Base-by-base conservation (phyloP, 2,113 vertebrate genomes). In the Sceloporus tristichus region DNA sequence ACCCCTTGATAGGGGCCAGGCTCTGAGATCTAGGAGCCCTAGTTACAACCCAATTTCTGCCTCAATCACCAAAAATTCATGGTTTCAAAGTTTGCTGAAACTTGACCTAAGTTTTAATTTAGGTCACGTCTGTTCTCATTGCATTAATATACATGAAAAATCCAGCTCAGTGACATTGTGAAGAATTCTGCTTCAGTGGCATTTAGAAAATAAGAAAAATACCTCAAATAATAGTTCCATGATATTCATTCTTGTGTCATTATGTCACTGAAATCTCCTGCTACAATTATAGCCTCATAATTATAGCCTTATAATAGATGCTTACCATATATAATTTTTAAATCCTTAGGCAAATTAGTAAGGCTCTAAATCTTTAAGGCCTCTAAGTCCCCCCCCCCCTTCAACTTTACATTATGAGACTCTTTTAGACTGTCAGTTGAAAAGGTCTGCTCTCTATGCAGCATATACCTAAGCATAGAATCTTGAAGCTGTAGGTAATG, bases 211-310 rank as follows among this genome's bases (percentile, higher is more conserved):
- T 85, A 91, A 91, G 84, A 90, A 56, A 91, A 40, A 71, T 76
- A 70, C 76, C 85, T 93, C 90, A 88, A 92, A 91, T 93, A 91
- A 92, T 85, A 91, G 38, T 27, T 93, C 1, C 65, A 90, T 90
- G 81, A 93, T 80, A 83, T 87, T 88, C n/a, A 23, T 54, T 92
- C 87, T 89, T 77, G 13, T 84, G 54, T 90, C 87, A 38, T 85
- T 87, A 82, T 75, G 86, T 76, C 40, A 18, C 34, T 85, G 70
- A 89, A 88, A 48, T 54, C 56, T 89, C 83, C 11, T 27, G 83
- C 68, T 94, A 48, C 82, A 84, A 13, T 91, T 93, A 88, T 0
- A 70, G 54, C 85, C 83, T 48, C 70, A 65, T 38, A 94, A 90
- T 88, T 93, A 86, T 48, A 84, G 10, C 38, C 68, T 19, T 92